Evolutionary conservation across 37 sponge, comb jelly and placozoan species (phyloP).

Genomic region (Geodia barretti): DNA sequence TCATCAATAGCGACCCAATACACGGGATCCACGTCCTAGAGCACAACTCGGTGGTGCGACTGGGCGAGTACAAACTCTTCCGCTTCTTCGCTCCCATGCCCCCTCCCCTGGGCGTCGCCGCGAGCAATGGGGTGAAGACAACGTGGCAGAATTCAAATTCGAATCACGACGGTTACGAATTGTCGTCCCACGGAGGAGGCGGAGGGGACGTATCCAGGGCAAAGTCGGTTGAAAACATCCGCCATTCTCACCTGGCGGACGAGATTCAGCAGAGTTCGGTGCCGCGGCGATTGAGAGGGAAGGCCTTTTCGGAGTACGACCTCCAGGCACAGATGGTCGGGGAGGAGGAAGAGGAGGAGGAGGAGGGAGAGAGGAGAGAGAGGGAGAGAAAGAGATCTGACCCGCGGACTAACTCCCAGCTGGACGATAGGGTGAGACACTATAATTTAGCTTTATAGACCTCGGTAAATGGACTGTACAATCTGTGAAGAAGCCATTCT

Average conservation of each 20-base stretch:
- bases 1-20: constrained; percentile 48
- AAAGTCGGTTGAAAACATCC: constrained; percentile 33
- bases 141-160: background rate
- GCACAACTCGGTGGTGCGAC: constrained; percentile 33
- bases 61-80: constrained; percentile 53
- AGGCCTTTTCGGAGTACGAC: constrained; percentile 32
- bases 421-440: no score
- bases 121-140: background rate
- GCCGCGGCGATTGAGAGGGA: constrained; percentile 10
- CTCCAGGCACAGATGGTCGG: constrained; percentile 7
- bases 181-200: no score
- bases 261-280: background rate
- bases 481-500: background rate
- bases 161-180: background rate
- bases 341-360: background rate
- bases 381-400: constrained; percentile 16
- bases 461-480: background rate
- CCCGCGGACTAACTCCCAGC: background rate
- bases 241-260: background rate
- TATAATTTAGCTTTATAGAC: no score
- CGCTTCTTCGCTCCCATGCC: constrained; percentile 58
- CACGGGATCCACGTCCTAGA: constrained; percentile 37
- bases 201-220: constrained; percentile 38
- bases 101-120: background rate
- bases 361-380: background rate